Base-by-base conservation (phyloP, 2,113 vertebrate species). In the Phylloscopus trochiloides region DNA sequence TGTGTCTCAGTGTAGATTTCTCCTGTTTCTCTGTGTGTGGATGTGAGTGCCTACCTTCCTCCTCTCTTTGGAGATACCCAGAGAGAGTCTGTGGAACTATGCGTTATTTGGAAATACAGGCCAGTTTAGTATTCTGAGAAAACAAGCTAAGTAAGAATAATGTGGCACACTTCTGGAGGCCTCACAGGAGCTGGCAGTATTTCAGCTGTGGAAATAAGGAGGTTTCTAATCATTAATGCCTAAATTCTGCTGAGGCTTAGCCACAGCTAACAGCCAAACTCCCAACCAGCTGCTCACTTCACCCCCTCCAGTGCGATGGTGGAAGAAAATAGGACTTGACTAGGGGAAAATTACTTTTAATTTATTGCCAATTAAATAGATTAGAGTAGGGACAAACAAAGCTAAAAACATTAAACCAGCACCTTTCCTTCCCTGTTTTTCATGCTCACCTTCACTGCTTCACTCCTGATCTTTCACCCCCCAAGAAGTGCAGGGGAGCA, bases 121-220 rank as follows among this genome's bases (percentile, higher is more conserved):
- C 40, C 26, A 45, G 26, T 67, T 84, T 11, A 77, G 32, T 21
- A 5, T 38, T 81, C 51, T 81, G 65, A 71, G 43, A 61, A 51
- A 55, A 76, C 81, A 74, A 67, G 4, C 19, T 66, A 87, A 92
- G 50, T 79, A 86, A 83, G 86, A 89, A 58, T 77, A 86, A 91
- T 31, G 73, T 62, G 50, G 31, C 2, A 4, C 17, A 8, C 17
- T 94, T 80, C 43, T 94, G 83, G 94, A 91, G 52, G 36, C 43
- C 42, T 84, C 79, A 40, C 51, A 91, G 52, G 43, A 80, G 18
- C 25, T 4, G 9, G 21, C 31, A 82, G 36, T 36, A 29, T 79
- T 94, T 88, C 28, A 86, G 25, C 63, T 86, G 34, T 50, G 62
- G 83, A 83, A 91, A 86, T 55, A 40, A 65, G 52, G 50, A 52